These are phyloP conservation scores for Tetrax tetrax DNA, from an alignment of 2,113 vertebrate species.

Conservation along the genomic window DNA sequence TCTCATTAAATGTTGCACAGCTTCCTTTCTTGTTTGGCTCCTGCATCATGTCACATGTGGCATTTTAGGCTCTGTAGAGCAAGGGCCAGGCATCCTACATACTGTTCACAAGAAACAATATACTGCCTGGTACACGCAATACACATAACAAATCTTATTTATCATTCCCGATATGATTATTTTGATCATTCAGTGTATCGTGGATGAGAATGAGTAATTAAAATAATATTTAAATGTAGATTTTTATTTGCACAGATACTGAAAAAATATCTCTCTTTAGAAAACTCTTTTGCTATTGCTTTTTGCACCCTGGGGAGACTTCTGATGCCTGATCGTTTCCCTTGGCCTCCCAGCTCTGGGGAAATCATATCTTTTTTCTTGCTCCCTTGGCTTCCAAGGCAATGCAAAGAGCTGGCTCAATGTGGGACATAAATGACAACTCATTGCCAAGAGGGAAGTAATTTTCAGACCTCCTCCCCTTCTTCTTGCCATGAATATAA, in stretches of 20 bases:
- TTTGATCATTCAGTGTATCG: not conserved
- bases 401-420: slow-evolving; percentile 22
- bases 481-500: slow-evolving; percentile 47
- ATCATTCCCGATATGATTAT: not conserved
- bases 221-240: slow-evolving; percentile 31
- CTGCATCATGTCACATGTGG: not conserved
- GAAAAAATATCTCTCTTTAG: slow-evolving; percentile 8
- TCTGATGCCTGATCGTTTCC: slow-evolving; percentile 43
- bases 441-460: slow-evolving; percentile 44
- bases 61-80: not conserved
- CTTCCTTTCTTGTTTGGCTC: not conserved
- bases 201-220: slow-evolving; percentile 2
- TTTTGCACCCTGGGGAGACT: slow-evolving; percentile 33
- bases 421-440: slow-evolving; percentile 42
- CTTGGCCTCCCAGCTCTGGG: slow-evolving; percentile 25
- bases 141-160: not conserved
- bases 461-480: slow-evolving; percentile 44
- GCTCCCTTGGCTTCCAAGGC: slow-evolving; percentile 49
- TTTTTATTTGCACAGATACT: slow-evolving; percentile 44
- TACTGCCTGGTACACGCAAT: not conserved
- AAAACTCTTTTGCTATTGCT: slow-evolving; percentile 50
- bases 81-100: not conserved
- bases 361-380: slow-evolving; percentile 55
- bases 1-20: not conserved
- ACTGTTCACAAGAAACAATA: not conserved